Evolutionary conservation across 2,888 invertebrate species (phyloP).

Genomic region (Cecidostiba fungosa): DNA sequence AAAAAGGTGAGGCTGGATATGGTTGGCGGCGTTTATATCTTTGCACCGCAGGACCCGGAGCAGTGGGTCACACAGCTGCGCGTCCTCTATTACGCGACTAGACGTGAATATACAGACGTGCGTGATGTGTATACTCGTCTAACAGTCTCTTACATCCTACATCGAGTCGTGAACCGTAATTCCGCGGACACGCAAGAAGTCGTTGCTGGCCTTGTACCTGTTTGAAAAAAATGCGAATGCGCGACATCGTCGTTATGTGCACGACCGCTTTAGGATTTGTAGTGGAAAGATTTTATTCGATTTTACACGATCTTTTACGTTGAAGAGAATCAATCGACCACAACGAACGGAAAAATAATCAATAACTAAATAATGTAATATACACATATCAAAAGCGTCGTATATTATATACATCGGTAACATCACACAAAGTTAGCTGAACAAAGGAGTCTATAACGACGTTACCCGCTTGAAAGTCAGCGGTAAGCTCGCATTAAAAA

Average conservation of each 20-base stretch:
- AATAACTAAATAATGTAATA: not conserved
- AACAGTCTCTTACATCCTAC: not conserved
- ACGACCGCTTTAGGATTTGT: not conserved
- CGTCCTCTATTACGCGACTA: not conserved
- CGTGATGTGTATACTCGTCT: not conserved
- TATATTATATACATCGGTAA: not conserved
- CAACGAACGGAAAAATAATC: not conserved
- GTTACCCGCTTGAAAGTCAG: conserved; percentile 40
- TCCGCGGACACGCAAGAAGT: conserved; percentile 62
- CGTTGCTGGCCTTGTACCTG: conserved; percentile 53
- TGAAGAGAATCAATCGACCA: not conserved
- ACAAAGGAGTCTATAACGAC: not conserved
- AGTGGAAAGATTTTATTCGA: not conserved
- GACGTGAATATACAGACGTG: not conserved
- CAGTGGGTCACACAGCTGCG: not conserved
- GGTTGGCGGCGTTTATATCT: not conserved
- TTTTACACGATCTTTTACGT: too few species aligned
- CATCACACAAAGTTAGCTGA: not conserved
- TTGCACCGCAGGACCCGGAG: conserved; percentile 4
- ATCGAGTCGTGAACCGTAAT: conserved; percentile 22
- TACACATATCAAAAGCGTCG: not conserved
- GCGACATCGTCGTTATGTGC: not conserved
- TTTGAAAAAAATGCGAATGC: not conserved
- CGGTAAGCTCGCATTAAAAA: conserved; percentile 30
- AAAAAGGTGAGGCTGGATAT: not conserved